phyloP scores from a whole-genome alignment of 2,888 invertebrate genomes.

The Archips xylosteana region DNA sequence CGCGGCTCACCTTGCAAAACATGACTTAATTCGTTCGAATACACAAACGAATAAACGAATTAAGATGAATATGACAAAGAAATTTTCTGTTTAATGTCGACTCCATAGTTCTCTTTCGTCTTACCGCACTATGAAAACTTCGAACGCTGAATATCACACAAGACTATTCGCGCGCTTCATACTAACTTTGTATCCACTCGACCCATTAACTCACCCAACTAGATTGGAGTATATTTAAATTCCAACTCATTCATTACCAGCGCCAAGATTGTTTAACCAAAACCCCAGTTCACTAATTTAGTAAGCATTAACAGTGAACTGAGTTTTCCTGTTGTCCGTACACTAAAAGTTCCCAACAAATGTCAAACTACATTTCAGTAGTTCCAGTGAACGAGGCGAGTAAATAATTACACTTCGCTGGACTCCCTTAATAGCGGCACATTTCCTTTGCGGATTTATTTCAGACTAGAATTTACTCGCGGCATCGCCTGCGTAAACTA shows the following conservation, averaged over 20 bases:
- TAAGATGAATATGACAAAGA: too few species aligned
- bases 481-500: too few species aligned
- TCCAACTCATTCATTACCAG: slow-evolving; percentile 8
- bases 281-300: slow-evolving; percentile 1
- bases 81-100: too few species aligned
- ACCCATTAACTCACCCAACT: not conserved
- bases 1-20: too few species aligned
- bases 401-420: slow-evolving; percentile 43
- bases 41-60: too few species aligned
- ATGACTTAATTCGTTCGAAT: too few species aligned
- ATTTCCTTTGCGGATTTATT: slow-evolving; percentile 30
- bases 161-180: not conserved
- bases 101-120: too few species aligned
- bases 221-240: not conserved
- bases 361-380: slow-evolving; percentile 42
- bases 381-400: slow-evolving; percentile 38
- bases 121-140: too few species aligned
- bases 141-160: too few species aligned
- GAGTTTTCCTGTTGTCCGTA: slow-evolving; percentile 30
- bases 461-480: not conserved
- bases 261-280: not conserved
- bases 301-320: slow-evolving; percentile 12
- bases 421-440: slow-evolving; percentile 32
- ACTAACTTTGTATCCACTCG: not conserved
- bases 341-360: slow-evolving; percentile 39